A percentile compares a stretch with the other conserved stretches of the same genome.
Conservation (phyloP, 1,140 invertebrate species). For the Papilio helenus region DNA sequence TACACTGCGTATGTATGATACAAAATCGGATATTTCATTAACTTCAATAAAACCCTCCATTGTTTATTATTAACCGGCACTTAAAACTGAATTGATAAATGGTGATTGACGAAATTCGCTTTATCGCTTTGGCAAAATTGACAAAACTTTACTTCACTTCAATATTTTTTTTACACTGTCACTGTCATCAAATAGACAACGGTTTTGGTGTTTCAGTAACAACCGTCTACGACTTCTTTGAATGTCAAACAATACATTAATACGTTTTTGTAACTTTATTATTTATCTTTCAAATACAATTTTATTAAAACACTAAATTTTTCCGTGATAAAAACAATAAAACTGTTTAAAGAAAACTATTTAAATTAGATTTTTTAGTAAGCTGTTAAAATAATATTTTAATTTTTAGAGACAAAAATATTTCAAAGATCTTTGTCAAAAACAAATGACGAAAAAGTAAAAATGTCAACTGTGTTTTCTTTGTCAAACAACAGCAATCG, state of each 20-base stretch:
- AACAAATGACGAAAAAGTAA: background rate
- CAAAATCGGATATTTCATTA: conserved; percentile 85
- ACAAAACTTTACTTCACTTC: conserved; percentile 28
- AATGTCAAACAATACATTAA: conserved; percentile 14
- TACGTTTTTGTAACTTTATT: background rate
- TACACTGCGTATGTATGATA: conserved; percentile 85
- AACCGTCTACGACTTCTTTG: background rate
- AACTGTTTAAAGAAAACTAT: background rate
- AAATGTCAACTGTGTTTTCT: conserved; percentile 27
- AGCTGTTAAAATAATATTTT: background rate
- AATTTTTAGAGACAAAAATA: background rate
- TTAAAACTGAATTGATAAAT: background rate
- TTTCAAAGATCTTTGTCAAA: background rate
- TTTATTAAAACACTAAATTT: too few species aligned
- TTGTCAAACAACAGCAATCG: conserved; percentile 36
- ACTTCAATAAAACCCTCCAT: conserved; percentile 84
- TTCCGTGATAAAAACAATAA: too few species aligned
- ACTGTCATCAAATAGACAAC: background rate
- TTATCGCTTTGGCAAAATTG: conserved; percentile 14
- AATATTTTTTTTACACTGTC: background rate
- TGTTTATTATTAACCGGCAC: conserved; percentile 49
- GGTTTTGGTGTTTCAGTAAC: conserved; percentile 24
- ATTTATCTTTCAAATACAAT: too few species aligned
- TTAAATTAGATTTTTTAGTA: background rate
- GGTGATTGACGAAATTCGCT: background rate